A percentile compares a stretch with the other conserved stretches of the same genome.
These are phyloP conservation scores for Oryzias dopingdopingensis DNA, from an alignment of 2,797 vertebrate genomes.

Conservation along the genomic window DNA sequence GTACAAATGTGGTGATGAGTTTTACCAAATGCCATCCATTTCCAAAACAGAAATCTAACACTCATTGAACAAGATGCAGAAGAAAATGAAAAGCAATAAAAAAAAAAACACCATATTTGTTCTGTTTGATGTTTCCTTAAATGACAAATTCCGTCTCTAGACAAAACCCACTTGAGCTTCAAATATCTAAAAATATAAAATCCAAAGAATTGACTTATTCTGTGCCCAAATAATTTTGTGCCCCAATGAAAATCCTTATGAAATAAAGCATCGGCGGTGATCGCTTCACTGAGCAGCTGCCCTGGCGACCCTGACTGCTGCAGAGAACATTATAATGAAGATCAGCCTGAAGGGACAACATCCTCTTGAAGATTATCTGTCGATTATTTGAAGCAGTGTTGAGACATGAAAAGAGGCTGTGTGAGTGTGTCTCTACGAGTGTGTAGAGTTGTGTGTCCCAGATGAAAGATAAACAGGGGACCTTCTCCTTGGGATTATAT, in stretches of 20 bases:
- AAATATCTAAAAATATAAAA: neutral
- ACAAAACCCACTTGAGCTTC: too few species aligned
- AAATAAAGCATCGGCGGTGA: conserved; percentile 24
- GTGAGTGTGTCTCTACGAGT: conserved; percentile 24
- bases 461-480: conserved; percentile 68
- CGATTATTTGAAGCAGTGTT: conserved; percentile 52
- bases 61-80: too few species aligned
- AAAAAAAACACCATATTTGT: neutral
- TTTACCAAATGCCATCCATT: too few species aligned
- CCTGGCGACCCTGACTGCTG: conserved; percentile 7
- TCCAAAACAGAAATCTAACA: too few species aligned
- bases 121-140: too few species aligned
- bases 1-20: too few species aligned
- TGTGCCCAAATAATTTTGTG: conserved; percentile 14
- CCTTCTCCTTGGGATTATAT: conserved; percentile 80
- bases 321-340: conserved; percentile 28
- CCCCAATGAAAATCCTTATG: conserved; percentile 6
- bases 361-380: conserved; percentile 67
- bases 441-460: conserved; percentile 34
- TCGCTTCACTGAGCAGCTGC: conserved; percentile 30
- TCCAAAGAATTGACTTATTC: conserved; percentile 7
- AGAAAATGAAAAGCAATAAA: neutral
- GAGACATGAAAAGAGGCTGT: conserved; percentile 35
- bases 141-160: too few species aligned
- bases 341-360: conserved; percentile 49